These are phyloP conservation scores for Vandiemenella viatica DNA, from an alignment of 2,888 invertebrate genomes.

Conservation along the genomic window DNA sequence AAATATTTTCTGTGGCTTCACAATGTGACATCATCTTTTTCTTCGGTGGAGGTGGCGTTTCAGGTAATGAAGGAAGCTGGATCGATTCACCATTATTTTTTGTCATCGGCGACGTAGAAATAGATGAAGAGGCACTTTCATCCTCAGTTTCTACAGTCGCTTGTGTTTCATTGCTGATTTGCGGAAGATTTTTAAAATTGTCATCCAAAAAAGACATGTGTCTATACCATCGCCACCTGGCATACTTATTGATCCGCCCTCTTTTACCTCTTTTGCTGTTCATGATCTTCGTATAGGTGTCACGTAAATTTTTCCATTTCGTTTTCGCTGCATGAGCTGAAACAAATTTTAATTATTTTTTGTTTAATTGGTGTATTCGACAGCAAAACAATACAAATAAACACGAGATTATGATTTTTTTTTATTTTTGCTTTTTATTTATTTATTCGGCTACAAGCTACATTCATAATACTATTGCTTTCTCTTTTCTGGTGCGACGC, in stretches of 20 bases:
- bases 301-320: slow-evolving; percentile 7
- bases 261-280: slow-evolving; percentile 1
- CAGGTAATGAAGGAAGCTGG: background rate
- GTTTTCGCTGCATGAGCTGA: slow-evolving; percentile 1
- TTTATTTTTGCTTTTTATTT: background rate
- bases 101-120: background rate
- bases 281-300: slow-evolving; percentile 5
- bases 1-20: background rate
- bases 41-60: background rate
- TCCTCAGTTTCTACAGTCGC: slow-evolving; percentile 1
- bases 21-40: background rate
- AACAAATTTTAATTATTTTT: background rate
- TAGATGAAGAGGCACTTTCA: background rate
- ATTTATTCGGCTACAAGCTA: background rate
- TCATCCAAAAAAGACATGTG: slow-evolving; percentile 3
- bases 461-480: background rate
- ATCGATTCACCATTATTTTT: background rate
- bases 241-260: background rate
- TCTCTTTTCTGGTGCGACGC: background rate
- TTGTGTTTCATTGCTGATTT: slow-evolving; percentile 1
- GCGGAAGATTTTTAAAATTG: background rate
- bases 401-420: background rate
- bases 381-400: background rate
- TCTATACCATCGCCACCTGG: background rate
- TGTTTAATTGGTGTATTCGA: background rate